Conservation (phyloP, 2,888 invertebrate species). For the Nomada goodeniana region DNA sequence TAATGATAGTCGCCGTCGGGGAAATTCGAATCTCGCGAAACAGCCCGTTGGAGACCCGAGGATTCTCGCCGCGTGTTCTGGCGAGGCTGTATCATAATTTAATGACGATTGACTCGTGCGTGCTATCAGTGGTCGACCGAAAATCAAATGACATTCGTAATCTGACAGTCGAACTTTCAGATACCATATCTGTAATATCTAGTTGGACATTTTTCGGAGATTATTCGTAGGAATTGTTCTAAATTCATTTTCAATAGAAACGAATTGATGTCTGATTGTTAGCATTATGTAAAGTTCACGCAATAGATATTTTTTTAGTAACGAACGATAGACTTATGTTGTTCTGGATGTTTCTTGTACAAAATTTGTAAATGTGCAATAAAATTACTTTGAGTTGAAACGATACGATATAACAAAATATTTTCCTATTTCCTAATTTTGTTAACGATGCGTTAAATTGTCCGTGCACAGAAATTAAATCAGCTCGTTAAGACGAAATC, state of each 20-base stretch:
- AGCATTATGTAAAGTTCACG: too few relatives aligned
- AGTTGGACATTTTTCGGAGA: neutral
- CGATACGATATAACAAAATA: too few relatives aligned
- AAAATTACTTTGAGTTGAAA: too few relatives aligned
- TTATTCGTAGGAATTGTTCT: neutral
- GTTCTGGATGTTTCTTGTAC: too few relatives aligned
- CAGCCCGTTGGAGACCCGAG: neutral
- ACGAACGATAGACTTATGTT: too few relatives aligned
- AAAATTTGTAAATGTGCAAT: too few relatives aligned
- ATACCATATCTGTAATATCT: neutral
- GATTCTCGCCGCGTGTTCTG: constrained; percentile 21
- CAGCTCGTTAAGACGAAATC: too few relatives aligned
- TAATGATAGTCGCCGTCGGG: constrained; percentile 41
- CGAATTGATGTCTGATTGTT: too few relatives aligned
- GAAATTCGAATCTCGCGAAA: constrained; percentile 45
- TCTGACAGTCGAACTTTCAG: constrained; percentile 6
- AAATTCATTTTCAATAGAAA: neutral
- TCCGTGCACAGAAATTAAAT: too few relatives aligned
- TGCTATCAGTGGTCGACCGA: constrained; percentile 14
- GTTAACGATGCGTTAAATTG: too few relatives aligned
- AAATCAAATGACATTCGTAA: constrained; percentile 7
- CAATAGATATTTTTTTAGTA: too few relatives aligned
- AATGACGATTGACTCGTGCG: constrained; percentile 41
- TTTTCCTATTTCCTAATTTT: too few relatives aligned
- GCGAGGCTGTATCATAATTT: constrained; percentile 32